Conservation (phyloP, 2,888 invertebrate species). For the Synergus japonicus region DNA sequence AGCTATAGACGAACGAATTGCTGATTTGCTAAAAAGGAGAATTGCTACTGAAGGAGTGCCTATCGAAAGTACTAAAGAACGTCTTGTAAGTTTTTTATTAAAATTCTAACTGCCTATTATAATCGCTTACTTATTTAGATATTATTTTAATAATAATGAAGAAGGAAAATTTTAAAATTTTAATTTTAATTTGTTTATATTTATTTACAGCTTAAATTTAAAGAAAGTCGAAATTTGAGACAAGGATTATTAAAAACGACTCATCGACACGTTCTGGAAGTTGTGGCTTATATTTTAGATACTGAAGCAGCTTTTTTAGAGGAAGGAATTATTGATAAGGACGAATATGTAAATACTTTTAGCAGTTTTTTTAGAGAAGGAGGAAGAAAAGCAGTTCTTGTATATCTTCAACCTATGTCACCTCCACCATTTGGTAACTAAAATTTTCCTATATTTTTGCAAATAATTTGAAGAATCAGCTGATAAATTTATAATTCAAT, state of each 20-base stretch:
- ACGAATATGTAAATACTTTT: conserved; percentile 81
- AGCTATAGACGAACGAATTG: conserved; percentile 68
- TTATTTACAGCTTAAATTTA: conserved; percentile 80
- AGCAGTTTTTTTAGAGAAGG: conserved; percentile 82
- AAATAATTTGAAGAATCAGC: not conserved
- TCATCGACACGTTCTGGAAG: conserved; percentile 85
- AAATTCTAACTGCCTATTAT: not conserved
- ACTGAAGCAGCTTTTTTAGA: conserved; percentile 80
- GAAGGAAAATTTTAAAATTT: not conserved
- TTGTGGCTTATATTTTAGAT: conserved; percentile 81
- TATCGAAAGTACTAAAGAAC: conserved; percentile 63
- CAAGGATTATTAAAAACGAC: conserved; percentile 77
- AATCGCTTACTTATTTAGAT: not conserved
- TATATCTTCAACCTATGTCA: conserved; percentile 84
- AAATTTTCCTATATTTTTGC: conserved; percentile 26
- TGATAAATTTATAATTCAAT: too few relatives aligned
- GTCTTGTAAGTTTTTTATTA: conserved; percentile 59
- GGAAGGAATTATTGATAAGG: conserved; percentile 86
- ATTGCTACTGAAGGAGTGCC: conserved; percentile 58
- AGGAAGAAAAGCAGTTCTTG: conserved; percentile 81
- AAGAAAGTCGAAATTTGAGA: conserved; percentile 80
- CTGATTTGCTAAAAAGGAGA: conserved; percentile 66
- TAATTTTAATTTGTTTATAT: not conserved
- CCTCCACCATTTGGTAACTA: conserved; percentile 83
- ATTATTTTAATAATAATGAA: too few relatives aligned